Evolutionary conservation across 2,888 invertebrate species (phyloP).

Genomic region (Caenorhabditis auriculariae): DNA sequence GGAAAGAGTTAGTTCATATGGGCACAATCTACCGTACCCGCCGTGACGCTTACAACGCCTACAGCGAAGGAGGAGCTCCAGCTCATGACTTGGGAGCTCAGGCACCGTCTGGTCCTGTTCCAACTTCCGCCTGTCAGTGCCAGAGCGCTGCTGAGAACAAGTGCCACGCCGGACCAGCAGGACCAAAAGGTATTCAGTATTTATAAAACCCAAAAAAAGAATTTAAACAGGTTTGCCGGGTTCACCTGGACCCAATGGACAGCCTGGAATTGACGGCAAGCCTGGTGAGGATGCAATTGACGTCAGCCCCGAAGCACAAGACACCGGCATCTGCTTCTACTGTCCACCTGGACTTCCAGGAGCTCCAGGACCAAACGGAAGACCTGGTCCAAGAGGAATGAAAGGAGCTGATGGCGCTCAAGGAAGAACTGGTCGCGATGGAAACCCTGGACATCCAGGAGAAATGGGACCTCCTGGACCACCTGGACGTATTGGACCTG

Average conservation of each 20-base stretch:
- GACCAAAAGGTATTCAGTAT: slow-evolving; percentile 38
- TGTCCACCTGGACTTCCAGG: slow-evolving; percentile 40
- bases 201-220: not conserved
- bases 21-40: slow-evolving; percentile 26
- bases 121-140: slow-evolving; percentile 34
- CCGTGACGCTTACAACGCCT: slow-evolving; percentile 23
- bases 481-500: slow-evolving; percentile 37
- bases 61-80: slow-evolving; percentile 21
- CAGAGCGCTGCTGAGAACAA: slow-evolving; percentile 48
- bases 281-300: slow-evolving; percentile 43
- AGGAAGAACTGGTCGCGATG: slow-evolving; percentile 52
- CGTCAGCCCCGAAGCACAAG: slow-evolving; percentile 51
- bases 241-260: slow-evolving; percentile 40
- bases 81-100: slow-evolving; percentile 38
- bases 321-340: slow-evolving; percentile 52
- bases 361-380: slow-evolving; percentile 40
- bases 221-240: slow-evolving; percentile 28
- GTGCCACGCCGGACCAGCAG: slow-evolving; percentile 54
- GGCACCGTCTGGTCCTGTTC: slow-evolving; percentile 38
- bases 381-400: slow-evolving; percentile 44
- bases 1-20: slow-evolving; percentile 53
- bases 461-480: slow-evolving; percentile 53
- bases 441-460: slow-evolving; percentile 52
- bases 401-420: slow-evolving; percentile 44
- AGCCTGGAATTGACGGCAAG: slow-evolving; percentile 40